Conservation (phyloP, 2,113 vertebrate species). For the Bos javanicus region DNA sequence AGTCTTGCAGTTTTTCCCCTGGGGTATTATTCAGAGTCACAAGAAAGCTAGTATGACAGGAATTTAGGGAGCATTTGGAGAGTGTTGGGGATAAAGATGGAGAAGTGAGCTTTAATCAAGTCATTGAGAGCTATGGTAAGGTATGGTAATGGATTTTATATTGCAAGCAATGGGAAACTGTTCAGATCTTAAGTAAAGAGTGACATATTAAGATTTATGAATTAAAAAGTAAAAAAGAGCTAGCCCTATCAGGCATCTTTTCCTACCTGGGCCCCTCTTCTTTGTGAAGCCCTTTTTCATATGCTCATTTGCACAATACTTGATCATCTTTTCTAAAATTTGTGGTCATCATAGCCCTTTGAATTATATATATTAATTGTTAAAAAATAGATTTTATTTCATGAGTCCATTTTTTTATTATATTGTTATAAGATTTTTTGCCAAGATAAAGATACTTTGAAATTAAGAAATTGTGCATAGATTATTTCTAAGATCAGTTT, state of each 20-base stretch:
- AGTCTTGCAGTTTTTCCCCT: background rate
- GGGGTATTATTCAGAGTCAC: background rate
- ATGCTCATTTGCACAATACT: background rate
- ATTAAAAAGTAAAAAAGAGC: background rate
- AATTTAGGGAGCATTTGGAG: background rate
- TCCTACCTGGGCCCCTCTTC: background rate
- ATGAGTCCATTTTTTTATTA: background rate
- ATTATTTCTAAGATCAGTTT: background rate
- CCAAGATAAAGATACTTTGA: constrained; percentile 6
- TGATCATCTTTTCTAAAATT: background rate
- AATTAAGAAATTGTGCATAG: background rate
- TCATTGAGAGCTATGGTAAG: background rate
- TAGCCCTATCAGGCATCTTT: background rate
- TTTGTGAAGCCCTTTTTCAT: background rate
- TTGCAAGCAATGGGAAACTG: background rate
- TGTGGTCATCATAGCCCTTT: background rate
- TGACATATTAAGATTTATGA: background rate
- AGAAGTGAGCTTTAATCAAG: background rate
- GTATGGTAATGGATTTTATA: background rate
- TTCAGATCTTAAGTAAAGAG: background rate
- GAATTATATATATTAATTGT: background rate
- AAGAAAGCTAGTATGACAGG: background rate
- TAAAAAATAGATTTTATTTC: background rate
- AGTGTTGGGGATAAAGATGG: background rate
- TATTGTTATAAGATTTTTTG: background rate